Conservation (phyloP, 2,797 vertebrate species). For the Brotula barbata region DNA sequence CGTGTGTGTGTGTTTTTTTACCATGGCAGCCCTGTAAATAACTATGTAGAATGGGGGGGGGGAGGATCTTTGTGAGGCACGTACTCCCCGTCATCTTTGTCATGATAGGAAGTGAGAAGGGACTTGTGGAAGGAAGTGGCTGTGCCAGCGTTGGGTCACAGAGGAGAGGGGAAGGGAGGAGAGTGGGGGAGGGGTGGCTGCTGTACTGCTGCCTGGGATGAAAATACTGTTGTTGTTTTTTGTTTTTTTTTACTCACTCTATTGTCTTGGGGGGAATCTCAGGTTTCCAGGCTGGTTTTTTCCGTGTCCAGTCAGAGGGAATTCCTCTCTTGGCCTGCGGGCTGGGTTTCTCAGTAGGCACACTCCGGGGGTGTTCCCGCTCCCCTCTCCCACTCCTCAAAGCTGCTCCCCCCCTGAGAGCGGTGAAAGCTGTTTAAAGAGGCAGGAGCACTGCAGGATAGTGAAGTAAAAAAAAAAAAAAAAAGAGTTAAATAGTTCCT, state of each 20-base stretch:
- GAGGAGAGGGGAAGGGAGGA: slow-evolving; percentile 47
- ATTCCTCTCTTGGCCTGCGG: slow-evolving; percentile 67
- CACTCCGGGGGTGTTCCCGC: slow-evolving; percentile 53
- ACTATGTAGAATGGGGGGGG: no score
- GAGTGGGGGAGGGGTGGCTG: no score
- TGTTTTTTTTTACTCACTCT: slow-evolving; percentile 17
- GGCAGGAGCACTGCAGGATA: background rate
- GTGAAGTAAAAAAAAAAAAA: background rate
- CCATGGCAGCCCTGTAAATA: slow-evolving; percentile 22
- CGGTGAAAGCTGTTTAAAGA: slow-evolving; percentile 9
- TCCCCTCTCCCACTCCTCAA: slow-evolving; percentile 28
- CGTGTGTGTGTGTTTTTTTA: no score
- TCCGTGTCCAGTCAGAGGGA: slow-evolving; percentile 69
- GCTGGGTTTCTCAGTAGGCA: slow-evolving; percentile 47
- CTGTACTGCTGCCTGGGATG: slow-evolving; percentile 27
- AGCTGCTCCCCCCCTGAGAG: no score
- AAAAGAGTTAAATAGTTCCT: slow-evolving; percentile 18
- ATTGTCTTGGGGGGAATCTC: slow-evolving; percentile 63
- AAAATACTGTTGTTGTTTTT: slow-evolving; percentile 37
- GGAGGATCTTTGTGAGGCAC: background rate
- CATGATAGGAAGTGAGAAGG: slow-evolving; percentile 41
- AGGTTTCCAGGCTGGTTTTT: slow-evolving; percentile 54
- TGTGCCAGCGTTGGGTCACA: slow-evolving; percentile 50
- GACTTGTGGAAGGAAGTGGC: slow-evolving; percentile 48
- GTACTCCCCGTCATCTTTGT: slow-evolving; percentile 6